A percentile compares a stretch with the other conserved stretches of the same genome.
phyloP scores from a whole-genome alignment of 2,888 invertebrate genomes.

The Amphimallon solstitiale region DNA sequence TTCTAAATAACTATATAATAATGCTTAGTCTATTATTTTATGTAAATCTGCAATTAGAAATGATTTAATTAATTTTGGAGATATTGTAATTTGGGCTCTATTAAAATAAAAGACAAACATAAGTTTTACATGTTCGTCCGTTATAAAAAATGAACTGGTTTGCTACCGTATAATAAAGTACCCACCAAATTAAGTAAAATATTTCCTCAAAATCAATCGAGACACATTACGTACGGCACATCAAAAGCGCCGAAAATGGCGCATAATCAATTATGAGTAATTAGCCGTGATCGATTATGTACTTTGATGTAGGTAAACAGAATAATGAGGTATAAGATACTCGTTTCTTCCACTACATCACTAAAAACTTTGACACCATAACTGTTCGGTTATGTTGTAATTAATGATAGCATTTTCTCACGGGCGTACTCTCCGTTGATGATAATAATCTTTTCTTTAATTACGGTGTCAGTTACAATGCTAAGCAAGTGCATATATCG shows the following conservation, averaged over 20 bases:
- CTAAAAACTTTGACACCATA: neutral
- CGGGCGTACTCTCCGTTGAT: neutral
- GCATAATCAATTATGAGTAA: slow-evolving; percentile 18
- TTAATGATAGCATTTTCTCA: neutral
- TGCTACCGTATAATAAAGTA: no score
- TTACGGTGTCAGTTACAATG: neutral
- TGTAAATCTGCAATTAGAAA: no score
- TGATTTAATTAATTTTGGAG: no score
- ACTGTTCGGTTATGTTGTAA: neutral
- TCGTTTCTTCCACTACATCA: neutral
- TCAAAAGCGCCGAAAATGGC: slow-evolving; percentile 6
- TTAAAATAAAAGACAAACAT: no score
- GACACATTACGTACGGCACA: neutral
- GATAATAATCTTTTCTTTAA: neutral
- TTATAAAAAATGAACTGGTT: no score
- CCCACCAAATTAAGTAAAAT: neutral
- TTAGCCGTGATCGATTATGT: slow-evolving; percentile 3
- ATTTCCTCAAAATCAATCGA: neutral
- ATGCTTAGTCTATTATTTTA: no score
- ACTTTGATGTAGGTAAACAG: neutral
- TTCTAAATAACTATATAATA: no score
- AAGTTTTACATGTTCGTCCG: no score
- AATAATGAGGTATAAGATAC: slow-evolving; percentile 10
- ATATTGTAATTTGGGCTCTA: no score
- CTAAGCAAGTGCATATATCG: slow-evolving; percentile 9